Evolutionary conservation across 1,140 invertebrate genomes (phyloP).

Genomic region (Drosophila micromelanica): DNA sequence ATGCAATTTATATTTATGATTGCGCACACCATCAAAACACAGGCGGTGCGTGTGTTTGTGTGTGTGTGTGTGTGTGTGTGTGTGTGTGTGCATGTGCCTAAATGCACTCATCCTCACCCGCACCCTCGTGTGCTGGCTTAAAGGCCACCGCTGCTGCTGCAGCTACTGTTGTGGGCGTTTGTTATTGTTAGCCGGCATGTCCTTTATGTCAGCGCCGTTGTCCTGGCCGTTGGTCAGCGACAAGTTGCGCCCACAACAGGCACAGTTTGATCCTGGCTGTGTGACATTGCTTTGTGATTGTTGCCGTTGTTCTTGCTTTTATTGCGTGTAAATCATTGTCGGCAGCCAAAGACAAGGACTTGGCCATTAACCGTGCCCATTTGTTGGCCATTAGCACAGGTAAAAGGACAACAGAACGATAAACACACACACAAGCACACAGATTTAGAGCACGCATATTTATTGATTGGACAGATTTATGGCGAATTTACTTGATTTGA

Average conservation of each 20-base stretch:
- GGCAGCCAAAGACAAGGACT: conserved; percentile 36
- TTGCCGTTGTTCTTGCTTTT: conserved; percentile 50
- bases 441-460: background rate
- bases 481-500: background rate
- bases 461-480: background rate
- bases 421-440: conserved; percentile 1
- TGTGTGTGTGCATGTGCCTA: conserved; percentile 44
- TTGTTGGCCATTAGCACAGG: conserved; percentile 27
- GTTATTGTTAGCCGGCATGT: conserved; percentile 31
- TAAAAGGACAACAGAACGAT: conserved; percentile 9
- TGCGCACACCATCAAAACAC: conserved; percentile 35
- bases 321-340: conserved; percentile 73
- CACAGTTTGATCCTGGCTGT: background rate
- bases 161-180: conserved; percentile 46
- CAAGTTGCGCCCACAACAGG: conserved; percentile 21
- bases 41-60: conserved; percentile 22
- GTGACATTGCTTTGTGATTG: conserved; percentile 25
- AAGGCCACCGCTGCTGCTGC: conserved; percentile 15
- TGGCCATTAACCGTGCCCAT: conserved; percentile 32
- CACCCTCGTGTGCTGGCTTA: conserved; percentile 7
- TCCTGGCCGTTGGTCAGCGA: conserved; percentile 34
- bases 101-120: conserved; percentile 18
- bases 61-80: conserved; percentile 3
- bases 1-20: conserved; percentile 67
- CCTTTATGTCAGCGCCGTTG: conserved; percentile 40